Evolutionary conservation across 2,113 vertebrate species (phyloP).

Genomic region (Piaya cayana): DNA sequence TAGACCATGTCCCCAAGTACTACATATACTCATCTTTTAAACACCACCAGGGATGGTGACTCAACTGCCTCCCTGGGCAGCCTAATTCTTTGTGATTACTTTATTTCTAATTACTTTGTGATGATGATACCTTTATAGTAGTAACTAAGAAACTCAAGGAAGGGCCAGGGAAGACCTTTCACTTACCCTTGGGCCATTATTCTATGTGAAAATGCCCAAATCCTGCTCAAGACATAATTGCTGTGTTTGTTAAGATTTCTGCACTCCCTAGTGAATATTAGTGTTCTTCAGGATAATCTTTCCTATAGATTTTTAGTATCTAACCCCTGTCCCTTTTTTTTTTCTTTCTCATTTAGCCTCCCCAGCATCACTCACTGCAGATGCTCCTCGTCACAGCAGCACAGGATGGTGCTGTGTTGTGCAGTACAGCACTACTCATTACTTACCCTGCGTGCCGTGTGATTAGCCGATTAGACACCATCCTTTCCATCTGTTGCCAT

Average conservation of each 20-base stretch:
- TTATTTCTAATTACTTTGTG: neutral
- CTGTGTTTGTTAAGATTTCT: neutral
- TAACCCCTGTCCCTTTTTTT: neutral
- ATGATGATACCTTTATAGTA: neutral
- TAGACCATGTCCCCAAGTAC: too few relatives aligned
- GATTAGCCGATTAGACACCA: neutral
- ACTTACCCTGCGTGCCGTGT: rapidly evolving
- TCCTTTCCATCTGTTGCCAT: neutral
- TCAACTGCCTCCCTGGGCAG: too few relatives aligned
- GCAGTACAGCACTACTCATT: rapidly evolving
- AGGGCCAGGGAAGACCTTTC: neutral
- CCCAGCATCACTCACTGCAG: neutral
- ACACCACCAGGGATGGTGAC: too few relatives aligned
- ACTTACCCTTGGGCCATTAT: neutral
- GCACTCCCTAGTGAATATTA: neutral
- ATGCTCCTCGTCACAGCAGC: neutral
- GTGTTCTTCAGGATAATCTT: neutral
- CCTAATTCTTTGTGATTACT: too few relatives aligned
- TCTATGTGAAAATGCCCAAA: neutral
- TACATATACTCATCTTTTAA: too few relatives aligned
- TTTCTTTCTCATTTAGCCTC: neutral
- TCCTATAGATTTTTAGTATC: neutral
- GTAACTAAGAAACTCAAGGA: neutral
- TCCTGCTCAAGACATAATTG: neutral
- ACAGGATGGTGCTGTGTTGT: rapidly evolving